These are phyloP conservation scores for Tapera naevia DNA, from an alignment of 2,797 vertebrate genomes.

Conservation along the genomic window DNA sequence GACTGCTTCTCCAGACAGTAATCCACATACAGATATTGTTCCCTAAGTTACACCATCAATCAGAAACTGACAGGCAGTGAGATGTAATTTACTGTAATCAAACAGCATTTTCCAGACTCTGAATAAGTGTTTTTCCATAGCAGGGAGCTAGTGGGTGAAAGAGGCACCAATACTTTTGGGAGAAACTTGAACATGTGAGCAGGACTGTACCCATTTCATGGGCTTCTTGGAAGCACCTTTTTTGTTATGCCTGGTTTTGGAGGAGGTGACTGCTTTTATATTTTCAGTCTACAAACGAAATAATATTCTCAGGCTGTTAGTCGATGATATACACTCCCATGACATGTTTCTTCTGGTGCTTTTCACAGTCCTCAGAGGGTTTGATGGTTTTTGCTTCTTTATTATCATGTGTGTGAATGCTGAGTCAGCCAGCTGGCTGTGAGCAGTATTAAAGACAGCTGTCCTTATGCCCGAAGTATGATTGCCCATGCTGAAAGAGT, in stretches of 20 bases:
- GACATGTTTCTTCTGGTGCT: not conserved
- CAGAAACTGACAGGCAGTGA: conserved; percentile 67
- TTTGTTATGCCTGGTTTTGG: not conserved
- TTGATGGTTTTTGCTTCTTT: not conserved
- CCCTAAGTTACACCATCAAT: conserved; percentile 72
- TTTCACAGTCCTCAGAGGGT: not conserved
- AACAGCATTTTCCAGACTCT: conserved; percentile 63
- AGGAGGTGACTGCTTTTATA: not conserved
- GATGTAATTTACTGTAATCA: conserved; percentile 72
- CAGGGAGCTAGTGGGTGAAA: conserved; percentile 22
- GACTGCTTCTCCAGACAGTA: conserved; percentile 63
- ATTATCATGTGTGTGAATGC: not conserved
- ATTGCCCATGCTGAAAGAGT: not conserved
- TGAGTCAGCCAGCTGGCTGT: not conserved
- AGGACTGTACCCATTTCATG: not conserved
- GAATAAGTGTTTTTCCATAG: conserved; percentile 71
- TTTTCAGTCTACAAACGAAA: not conserved
- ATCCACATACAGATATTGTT: conserved; percentile 72
- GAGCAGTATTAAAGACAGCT: not conserved
- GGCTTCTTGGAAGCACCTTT: not conserved
- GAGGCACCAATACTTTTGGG: conserved; percentile 7
- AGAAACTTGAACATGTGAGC: not conserved
- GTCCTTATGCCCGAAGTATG: accelerated
- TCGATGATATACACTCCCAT: accelerated
- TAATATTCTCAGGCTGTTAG: not conserved